Evolutionary conservation across 1,140 invertebrate species (phyloP), one percentile per base, ranked within the genome.

Genomic region (Drosophila varians): DNA sequence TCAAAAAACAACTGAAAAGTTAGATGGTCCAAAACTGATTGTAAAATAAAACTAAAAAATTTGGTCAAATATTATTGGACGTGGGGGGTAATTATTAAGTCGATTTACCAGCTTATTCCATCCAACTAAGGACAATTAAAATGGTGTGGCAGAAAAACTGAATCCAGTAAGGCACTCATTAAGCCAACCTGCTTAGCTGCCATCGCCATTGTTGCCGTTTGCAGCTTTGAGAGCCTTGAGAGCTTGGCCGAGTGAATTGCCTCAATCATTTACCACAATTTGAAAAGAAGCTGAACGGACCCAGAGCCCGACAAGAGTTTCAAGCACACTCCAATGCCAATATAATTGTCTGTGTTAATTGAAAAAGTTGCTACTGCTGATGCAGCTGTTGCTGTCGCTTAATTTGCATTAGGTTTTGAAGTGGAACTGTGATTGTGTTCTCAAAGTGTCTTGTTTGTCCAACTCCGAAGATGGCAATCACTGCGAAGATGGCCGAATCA

Each of bases 271-370:
- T 72, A 62, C 77, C 53, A 61, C 43, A 66, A 53, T 66, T 66
- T 68, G 54, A 53, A 66, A 66, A 45, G 60, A 47, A 66, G 61
- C 60, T 70, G 45, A 56, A 42, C 64, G 52, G 61, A 73, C 49
- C 71, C 57, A 60, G 56, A 36, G 55, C 28, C 60, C 62, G 62
- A 61, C 60, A 74, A 80, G 86, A 84, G 71, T 80, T 84, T 75
- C 46, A 19, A 86, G 49, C 61, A 62, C 65, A 62, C 71, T 86
- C 62, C 65, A 80, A 74, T 73, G 57, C 53, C 66, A 55, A 80
- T 79, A 75, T 75, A 84, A 86, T 86, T 84, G 65, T 86, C 66
- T 46, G 60, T 79, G 73, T 69, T 86, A 86, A 84, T 84, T 86
- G 77, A 73, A 80, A 86, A 84, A 86, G 80, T 84, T 84, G 54